phyloP scores from a whole-genome alignment of 2,888 invertebrate genomes.

The Chesias legatella region DNA sequence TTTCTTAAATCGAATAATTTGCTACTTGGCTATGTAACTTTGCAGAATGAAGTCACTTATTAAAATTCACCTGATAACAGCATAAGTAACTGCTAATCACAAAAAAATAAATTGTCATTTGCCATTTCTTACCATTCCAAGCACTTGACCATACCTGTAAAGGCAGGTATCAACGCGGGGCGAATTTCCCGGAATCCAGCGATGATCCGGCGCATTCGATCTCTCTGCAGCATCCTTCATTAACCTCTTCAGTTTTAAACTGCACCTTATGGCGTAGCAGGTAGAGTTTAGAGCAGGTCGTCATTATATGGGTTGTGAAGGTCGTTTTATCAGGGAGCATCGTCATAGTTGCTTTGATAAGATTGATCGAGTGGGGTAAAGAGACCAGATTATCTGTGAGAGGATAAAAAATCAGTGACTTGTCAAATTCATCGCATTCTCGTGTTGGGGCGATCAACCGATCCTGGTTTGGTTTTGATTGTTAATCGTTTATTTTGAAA shows the following conservation, averaged over 20 bases:
- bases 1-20: no score
- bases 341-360: conserved; percentile 68
- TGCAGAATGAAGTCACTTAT: no score
- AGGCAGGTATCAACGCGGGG: conserved; percentile 77
- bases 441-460: conserved; percentile 47
- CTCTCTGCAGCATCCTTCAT: conserved; percentile 52
- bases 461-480: conserved; percentile 52
- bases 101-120: neutral
- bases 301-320: conserved; percentile 15
- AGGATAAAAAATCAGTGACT: conserved; percentile 75
- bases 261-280: rapidly evolving
- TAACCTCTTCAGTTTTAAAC: conserved; percentile 28
- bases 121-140: conserved; percentile 43
- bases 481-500: conserved; percentile 29
- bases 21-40: no score
- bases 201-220: conserved; percentile 74
- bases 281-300: conserved; percentile 32
- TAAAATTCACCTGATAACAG: no score
- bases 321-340: conserved; percentile 33
- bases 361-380: conserved; percentile 80
- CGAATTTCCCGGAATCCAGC: conserved; percentile 79
- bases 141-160: conserved; percentile 59
- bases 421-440: conserved; percentile 79
- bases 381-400: conserved; percentile 72
- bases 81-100: no score